phyloP scores from a whole-genome alignment of 2,797 vertebrate species.

The Aphelocoma californica region DNA sequence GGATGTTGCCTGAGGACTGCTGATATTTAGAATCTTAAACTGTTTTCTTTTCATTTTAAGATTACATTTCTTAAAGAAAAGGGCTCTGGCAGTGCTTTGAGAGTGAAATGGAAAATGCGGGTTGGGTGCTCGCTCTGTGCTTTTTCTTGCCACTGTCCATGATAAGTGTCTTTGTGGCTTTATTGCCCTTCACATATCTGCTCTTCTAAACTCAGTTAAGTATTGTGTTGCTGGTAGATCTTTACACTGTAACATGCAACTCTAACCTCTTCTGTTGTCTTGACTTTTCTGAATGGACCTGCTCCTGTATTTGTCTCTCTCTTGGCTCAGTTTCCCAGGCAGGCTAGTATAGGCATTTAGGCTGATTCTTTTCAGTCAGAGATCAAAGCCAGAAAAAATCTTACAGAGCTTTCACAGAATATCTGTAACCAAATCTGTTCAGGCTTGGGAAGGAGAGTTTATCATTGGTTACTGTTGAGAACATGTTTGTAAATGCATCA shows the following conservation, averaged over 20 bases:
- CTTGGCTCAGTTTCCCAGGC: not conserved
- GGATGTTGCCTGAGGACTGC: not conserved
- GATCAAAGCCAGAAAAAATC: not conserved
- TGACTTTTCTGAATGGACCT: not conserved
- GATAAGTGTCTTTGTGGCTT: not conserved
- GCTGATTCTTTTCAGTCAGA: not conserved
- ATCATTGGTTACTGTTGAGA: not conserved
- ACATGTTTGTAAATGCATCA: not conserved
- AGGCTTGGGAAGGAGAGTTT: not conserved
- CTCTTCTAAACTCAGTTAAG: not conserved
- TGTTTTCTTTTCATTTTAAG: not conserved
- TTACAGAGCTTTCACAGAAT: not conserved
- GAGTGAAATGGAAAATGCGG: not conserved
- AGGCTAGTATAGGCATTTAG: not conserved
- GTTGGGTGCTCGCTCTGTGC: not conserved
- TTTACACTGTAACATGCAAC: not conserved
- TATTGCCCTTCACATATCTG: not conserved
- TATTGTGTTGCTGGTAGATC: not conserved
- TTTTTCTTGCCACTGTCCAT: not conserved
- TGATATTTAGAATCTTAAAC: not conserved
- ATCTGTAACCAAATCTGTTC: not conserved
- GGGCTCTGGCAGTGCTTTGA: fast-evolving
- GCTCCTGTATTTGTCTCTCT: not conserved
- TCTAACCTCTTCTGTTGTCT: not conserved
- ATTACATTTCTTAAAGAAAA: not conserved